A percentile compares a stretch with the other conserved stretches of the same genome.
phyloP scores from a whole-genome alignment of 2,888 invertebrate species.

The Pterostichus niger region DNA sequence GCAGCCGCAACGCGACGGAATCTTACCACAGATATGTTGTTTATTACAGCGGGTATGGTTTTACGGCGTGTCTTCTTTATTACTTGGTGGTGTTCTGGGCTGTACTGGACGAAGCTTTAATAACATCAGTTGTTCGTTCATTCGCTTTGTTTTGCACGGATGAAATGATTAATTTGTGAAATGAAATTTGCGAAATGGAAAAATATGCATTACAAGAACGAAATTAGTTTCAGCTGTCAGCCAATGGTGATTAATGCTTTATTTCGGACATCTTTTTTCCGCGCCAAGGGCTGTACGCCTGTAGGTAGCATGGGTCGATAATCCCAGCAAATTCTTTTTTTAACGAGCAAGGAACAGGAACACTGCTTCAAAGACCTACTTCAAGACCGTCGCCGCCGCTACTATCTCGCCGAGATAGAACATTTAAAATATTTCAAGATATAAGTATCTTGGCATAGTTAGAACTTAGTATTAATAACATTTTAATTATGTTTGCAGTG shows the following conservation, averaged over 20 bases:
- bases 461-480: no score
- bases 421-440: no score
- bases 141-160: slow-evolving; percentile 31
- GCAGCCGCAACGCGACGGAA: slow-evolving; percentile 20
- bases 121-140: slow-evolving; percentile 31
- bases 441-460: no score
- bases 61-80: slow-evolving; percentile 58
- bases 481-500: no score
- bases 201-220: slow-evolving; percentile 54
- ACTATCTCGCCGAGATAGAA: no score
- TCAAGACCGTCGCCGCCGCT: not conserved
- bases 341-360: not conserved
- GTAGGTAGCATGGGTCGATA: slow-evolving; percentile 11
- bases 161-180: slow-evolving; percentile 59
- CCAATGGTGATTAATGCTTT: slow-evolving; percentile 55
- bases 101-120: slow-evolving; percentile 18
- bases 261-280: slow-evolving; percentile 39
- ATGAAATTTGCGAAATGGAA: slow-evolving; percentile 60
- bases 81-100: not conserved
- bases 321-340: slow-evolving; percentile 8
- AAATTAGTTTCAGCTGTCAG: slow-evolving; percentile 59
- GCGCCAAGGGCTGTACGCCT: not conserved
- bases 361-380: not conserved
- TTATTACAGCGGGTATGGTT: slow-evolving; percentile 62
- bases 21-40: slow-evolving; percentile 62